Evolutionary conservation across 1,140 invertebrate species (phyloP), one percentile per base, ranked within the genome.

Genomic region (Calliopsis andreniformis): DNA sequence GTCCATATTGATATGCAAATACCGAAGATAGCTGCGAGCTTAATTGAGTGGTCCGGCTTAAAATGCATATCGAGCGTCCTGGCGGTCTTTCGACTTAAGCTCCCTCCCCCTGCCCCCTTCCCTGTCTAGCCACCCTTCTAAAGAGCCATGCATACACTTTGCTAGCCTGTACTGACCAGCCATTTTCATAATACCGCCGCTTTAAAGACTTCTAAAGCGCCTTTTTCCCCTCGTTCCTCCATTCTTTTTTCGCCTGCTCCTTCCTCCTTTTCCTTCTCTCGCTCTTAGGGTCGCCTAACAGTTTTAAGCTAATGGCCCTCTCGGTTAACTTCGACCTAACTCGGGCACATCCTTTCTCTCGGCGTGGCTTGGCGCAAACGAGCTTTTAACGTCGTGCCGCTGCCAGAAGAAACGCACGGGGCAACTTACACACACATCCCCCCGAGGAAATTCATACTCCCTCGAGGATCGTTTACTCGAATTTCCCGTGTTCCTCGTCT

Each of bases 1-100:
- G 61, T 81, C 84, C 86, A 84, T 87, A 88, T 88, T 76, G 86
- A 88, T 87, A 89, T 85, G 86, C 87, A 87, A 89, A 89, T 87
- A 86, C 73, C 71, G 70, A 75, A 85, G 86, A 84, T 73, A 81
- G 73, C 78, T 75, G 70, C 70, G 69, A 78, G 80, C 81, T 78
- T 89, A 90, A 90, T 90, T 87, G 87, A 89, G 86, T 88, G 81
- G 86, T 84, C 80, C 78, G 76, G 76, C 76, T 85, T 82, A 83
- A 79, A 83, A 82, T 61, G 80, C 59, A 63, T 79, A 82, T 78
- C 79, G 63, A 63, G 67, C 45, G 49, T 8, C n/a, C 35, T n/a
- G 73, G 20, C 42, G 71, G 25, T n/a, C 66, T 62, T 61, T 80
- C 35, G 69, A 39, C 20, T 28, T 18, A 53, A 72, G 67, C 64